Base-by-base conservation (phyloP, 2,888 invertebrate genomes). In the Ochropacha duplaris region DNA sequence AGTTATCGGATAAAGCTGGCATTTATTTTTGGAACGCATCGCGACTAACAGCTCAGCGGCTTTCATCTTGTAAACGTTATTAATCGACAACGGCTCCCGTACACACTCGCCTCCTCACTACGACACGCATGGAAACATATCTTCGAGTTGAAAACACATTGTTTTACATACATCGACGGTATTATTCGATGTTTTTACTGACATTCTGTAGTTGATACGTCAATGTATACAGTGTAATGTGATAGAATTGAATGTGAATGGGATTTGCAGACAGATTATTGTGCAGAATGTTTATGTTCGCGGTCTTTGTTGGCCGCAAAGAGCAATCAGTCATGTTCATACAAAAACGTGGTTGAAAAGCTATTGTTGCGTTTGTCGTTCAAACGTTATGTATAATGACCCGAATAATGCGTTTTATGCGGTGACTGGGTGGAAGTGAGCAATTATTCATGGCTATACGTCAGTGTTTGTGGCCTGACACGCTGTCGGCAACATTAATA, bases 11-110 rank as follows among this genome's bases (percentile, higher is more conserved):
- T 84, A 81, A 83, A 86, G 85, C 84, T 80, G 79, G 83, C 80
- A 88, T 91, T 90, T 91, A 90, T 91, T 90, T 91, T 84, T 90
- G 88, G 88, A 89, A 85, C 86, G 80, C 88, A 87, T 83, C 87
- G 81, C 84, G 81, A 83, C 83, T 84, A 78, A 84, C 87, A 85
- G 85, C 86, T 84, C 84, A 82, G 80, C 88, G 85, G 87, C 90
- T 91, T 90, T 91, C 90, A 90, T 91, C 89, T 90, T 90, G 89
- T 90, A 91, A 90, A 90, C 83, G 87, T 90, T 91, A 91, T 91
- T 90, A 92, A 91, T 91, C 88, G 90, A 86, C 88, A 86, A 52
- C 71, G 74, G 86, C 91, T 90, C 88, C 90, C 85, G 90, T 83
- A 78, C 78, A 78, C 79, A 83, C 81, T 74, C 71, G 71, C 72